Evolutionary conservation across 2,797 vertebrate genomes (phyloP).

Genomic region (Neostethus bicornis): DNA sequence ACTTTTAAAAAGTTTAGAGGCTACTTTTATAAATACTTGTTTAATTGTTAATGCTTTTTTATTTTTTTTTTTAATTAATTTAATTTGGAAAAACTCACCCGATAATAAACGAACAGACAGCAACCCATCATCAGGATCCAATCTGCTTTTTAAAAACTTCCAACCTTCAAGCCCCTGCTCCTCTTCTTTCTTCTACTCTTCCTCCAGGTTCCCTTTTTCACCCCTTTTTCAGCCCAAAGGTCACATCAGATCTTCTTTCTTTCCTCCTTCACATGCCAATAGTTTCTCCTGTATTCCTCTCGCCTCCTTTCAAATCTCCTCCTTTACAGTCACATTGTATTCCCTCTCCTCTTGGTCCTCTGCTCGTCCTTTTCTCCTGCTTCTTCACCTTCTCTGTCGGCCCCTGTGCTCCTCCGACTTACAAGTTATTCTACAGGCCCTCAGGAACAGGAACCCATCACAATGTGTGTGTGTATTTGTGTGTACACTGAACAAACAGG

Average conservation of each 20-base stretch:
- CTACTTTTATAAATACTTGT: too few species aligned
- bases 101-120: conserved; percentile 70
- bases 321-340: conserved; percentile 41
- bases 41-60: too few species aligned
- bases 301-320: conserved; percentile 22
- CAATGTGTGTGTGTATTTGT: conserved; percentile 44
- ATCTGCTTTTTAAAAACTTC: conserved; percentile 30
- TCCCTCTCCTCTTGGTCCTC: not conserved
- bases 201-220: conserved; percentile 16
- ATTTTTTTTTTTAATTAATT: too few species aligned
- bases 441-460: conserved; percentile 63
- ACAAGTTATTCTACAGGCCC: conserved; percentile 62
- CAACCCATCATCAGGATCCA: conserved; percentile 70
- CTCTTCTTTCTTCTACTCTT: conserved; percentile 13
- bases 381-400: conserved; percentile 27
- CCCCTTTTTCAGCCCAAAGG: conserved; percentile 17
- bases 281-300: conserved; percentile 3
- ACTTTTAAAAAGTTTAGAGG: too few species aligned
- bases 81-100: conserved; percentile 53
- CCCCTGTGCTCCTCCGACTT: too few species aligned
- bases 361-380: conserved; percentile 7
- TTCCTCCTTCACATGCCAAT: conserved; percentile 1
- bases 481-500: conserved; percentile 69
- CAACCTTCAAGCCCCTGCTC: not conserved
- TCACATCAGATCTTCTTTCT: conserved; percentile 38